phyloP scores from a whole-genome alignment of 92 coral and sea anemone species.

The Ricordea florida region DNA sequence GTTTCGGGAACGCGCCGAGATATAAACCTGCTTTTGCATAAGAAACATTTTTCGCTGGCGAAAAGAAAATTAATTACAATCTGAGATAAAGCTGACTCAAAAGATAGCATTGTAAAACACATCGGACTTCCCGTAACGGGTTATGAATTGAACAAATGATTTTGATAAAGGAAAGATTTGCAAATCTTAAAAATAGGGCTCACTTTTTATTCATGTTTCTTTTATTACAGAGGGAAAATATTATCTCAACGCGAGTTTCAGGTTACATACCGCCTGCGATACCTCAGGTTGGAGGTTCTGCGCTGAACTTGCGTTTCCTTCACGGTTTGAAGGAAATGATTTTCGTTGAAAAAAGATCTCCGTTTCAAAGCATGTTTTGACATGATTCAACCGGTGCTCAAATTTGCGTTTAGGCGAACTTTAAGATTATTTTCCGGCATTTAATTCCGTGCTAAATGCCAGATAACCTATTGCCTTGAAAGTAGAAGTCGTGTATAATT shows the following conservation, averaged over 20 bases:
- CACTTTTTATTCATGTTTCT: conserved; percentile 8
- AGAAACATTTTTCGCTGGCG: not conserved
- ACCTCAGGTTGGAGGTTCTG: too few species aligned
- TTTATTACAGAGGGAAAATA: conserved; percentile 7
- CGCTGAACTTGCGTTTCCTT: not conserved
- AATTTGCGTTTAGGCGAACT: too few species aligned
- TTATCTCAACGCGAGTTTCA: not conserved
- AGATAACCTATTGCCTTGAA: too few species aligned
- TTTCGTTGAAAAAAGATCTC: too few species aligned
- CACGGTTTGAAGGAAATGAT: not conserved
- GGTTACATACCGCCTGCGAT: conserved; percentile 2
- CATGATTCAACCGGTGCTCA: too few species aligned
- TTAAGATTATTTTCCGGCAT: too few species aligned
- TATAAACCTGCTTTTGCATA: not conserved
- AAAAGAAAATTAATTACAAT: conserved; percentile 9
- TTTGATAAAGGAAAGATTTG: conserved; percentile 8
- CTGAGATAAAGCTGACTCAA: not conserved
- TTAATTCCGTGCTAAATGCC: too few species aligned
- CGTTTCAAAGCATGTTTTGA: too few species aligned
- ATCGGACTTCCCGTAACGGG: conserved; percentile 36
- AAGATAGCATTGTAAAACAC: not conserved
- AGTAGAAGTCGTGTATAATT: too few species aligned
- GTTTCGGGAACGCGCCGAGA: too few species aligned
- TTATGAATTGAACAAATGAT: conserved; percentile 25
- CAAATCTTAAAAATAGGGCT: not conserved